phyloP scores from a whole-genome alignment of 1,140 invertebrate species.

The Catajapyx aquilonaris region DNA sequence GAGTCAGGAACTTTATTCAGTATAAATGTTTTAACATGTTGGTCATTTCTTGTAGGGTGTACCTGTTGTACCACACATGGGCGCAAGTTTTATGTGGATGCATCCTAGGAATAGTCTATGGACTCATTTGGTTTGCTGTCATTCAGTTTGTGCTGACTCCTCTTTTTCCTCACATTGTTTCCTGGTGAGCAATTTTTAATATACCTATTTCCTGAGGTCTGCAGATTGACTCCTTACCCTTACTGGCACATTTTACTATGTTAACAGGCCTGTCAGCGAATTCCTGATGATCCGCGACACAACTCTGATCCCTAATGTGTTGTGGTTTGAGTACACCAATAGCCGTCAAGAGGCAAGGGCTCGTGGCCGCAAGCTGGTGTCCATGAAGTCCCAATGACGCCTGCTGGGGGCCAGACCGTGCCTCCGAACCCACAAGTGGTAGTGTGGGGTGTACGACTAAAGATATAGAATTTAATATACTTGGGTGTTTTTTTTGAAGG shows the following conservation, averaged over 20 bases:
- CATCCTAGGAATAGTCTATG: conserved; percentile 42
- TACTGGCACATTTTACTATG: conserved; percentile 14
- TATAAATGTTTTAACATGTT: conserved; percentile 8
- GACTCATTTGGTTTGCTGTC: conserved; percentile 50
- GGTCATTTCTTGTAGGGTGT: conserved; percentile 39
- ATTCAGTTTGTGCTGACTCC: conserved; percentile 63
- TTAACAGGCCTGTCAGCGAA: conserved; percentile 63
- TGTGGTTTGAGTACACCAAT: conserved; percentile 90
- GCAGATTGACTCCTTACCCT: no score
- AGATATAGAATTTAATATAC: no score
- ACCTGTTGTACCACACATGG: conserved; percentile 68
- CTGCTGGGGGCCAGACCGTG: no score
- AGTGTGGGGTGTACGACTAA: no score
- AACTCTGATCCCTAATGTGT: conserved; percentile 75
- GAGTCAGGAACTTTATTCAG: background rate
- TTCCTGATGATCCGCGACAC: conserved; percentile 69
- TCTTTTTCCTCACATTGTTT: conserved; percentile 61
- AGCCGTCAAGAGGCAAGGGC: conserved; percentile 56
- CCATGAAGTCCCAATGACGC: conserved; percentile 76
- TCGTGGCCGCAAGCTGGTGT: conserved; percentile 58
- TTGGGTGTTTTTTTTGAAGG: no score
- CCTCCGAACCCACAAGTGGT: no score
- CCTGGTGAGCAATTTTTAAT: conserved; percentile 65
- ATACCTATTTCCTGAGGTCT: no score
- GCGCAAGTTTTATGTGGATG: conserved; percentile 61